Evolutionary conservation across 2,113 vertebrate species (phyloP), one percentile per base, ranked within the genome.

Genomic region (Odontophorus gujanensis): DNA sequence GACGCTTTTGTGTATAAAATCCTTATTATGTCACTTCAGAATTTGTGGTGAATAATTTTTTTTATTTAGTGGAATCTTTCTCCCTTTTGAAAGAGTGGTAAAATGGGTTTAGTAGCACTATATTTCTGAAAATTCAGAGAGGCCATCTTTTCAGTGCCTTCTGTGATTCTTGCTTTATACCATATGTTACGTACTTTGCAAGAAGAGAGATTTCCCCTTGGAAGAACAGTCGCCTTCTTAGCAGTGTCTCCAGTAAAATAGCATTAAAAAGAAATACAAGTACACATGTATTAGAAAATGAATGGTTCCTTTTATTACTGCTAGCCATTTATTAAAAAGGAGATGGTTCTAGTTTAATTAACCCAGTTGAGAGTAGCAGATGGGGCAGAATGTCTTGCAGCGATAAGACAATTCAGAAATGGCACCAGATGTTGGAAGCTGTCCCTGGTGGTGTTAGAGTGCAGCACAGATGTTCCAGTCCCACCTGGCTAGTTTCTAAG

Each of bases 381-480:
- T 99, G 98, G 98, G 97, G 97, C 97, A 98, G 97, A 97, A 97
- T 98, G 97, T 98, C 97, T 98, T 97, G 96, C 97, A 98, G 97
- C 88, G 91, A 97, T 97, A 98, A 98, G 97, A 98, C 97, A 97
- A 98, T 98, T 98, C 98, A 81, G 97, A 98, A 98, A 98, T 96
- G 96, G 96, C 97, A 97, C 98, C 98, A 98, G 98, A 98, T 98
- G 98, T 98, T 98, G 96, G 93, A 97, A 98, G 97, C 95, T 97
- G 98, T 99, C 98, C 98, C 98, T 98, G 95, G 98, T 98, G 98
- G 97, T 97, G 96, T 98, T 97, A 98, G 97, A 98, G 98, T 97
- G 95, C 98, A 96, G 97, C 98, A 98, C 99, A 99, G 99, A 99
- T 99, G 99, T 99, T 98, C 97, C 97, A 97, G 98, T 98, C 97